Conservation (phyloP, 1,140 invertebrate species). For the Cephus cinctus region DNA sequence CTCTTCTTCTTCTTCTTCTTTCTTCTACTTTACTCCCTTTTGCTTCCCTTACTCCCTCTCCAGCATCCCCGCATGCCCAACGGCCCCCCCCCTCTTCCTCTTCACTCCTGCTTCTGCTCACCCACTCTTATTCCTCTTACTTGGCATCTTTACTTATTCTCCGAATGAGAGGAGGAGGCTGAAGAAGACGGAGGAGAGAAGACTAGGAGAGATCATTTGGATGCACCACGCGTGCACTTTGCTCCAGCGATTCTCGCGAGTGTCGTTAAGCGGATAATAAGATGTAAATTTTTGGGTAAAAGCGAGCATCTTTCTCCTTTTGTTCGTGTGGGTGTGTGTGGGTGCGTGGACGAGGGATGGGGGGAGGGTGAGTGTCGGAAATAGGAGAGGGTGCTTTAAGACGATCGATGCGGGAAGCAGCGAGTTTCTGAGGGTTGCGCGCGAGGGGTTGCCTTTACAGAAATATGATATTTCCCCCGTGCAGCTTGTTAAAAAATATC, state of each 20-base stretch:
- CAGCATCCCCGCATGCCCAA: neutral
- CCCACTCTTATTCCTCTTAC: slow-evolving; percentile 1
- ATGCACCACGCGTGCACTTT: too few species aligned
- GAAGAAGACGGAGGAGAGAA: too few species aligned
- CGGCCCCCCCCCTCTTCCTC: neutral
- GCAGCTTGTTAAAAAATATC: slow-evolving; percentile 47
- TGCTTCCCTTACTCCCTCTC: slow-evolving; percentile 25
- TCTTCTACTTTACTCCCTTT: slow-evolving; percentile 10
- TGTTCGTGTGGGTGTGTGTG: too few species aligned
- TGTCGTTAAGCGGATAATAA: too few species aligned
- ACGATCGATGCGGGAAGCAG: slow-evolving; percentile 4
- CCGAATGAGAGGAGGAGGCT: neutral
- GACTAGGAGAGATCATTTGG: too few species aligned
- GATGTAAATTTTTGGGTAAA: too few species aligned
- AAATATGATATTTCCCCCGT: slow-evolving; percentile 45
- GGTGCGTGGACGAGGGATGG: too few species aligned
- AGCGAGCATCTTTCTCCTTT: too few species aligned
- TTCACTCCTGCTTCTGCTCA: slow-evolving; percentile 1
- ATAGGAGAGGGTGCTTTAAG: slow-evolving; percentile 46
- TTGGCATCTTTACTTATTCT: slow-evolving; percentile 1
- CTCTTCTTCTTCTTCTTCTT: neutral
- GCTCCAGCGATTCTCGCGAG: too few species aligned
- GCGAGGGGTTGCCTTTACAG: slow-evolving; percentile 31
- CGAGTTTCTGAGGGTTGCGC: neutral
- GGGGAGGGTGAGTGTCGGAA: slow-evolving; percentile 32